Conservation (phyloP, 2,113 vertebrate species). For the Mustela lutreola region DNA sequence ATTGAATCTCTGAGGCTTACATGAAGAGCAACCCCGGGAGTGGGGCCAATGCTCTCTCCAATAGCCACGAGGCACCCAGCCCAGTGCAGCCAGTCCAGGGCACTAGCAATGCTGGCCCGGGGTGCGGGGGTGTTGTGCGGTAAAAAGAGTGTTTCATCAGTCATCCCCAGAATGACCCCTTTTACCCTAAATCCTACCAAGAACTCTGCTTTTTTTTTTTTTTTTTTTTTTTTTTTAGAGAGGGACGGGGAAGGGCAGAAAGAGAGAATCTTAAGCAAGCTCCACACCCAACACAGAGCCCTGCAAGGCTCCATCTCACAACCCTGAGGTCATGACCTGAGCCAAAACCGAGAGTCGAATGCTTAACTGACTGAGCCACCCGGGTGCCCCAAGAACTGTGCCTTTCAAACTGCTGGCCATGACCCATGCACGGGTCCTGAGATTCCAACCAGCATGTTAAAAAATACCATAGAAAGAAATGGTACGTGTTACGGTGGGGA, state of each 20-base stretch:
- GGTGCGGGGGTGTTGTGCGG: too few relatives aligned
- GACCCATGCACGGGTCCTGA: neutral
- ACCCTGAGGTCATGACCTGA: neutral
- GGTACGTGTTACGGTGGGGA: neutral
- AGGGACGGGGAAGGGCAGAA: neutral
- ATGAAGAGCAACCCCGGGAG: neutral
- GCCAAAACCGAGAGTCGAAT: neutral
- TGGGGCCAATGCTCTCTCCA: neutral
- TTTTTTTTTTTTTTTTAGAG: neutral
- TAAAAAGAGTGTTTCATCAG: neutral
- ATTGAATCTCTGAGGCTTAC: neutral
- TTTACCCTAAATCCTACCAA: neutral
- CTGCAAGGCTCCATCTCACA: neutral
- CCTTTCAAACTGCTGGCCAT: neutral
- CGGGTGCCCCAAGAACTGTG: neutral
- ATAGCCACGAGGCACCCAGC: neutral
- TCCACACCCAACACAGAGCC: neutral
- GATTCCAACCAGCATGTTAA: neutral
- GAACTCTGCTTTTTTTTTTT: neutral
- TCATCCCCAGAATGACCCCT: neutral
- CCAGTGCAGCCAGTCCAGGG: neutral
- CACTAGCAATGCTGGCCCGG: neutral
- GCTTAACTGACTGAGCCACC: neutral
- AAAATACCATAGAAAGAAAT: neutral
- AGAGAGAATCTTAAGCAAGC: neutral